These are phyloP conservation scores for Hybos culiciformis DNA, from an alignment of 2,888 invertebrate species.

Conservation along the genomic window DNA sequence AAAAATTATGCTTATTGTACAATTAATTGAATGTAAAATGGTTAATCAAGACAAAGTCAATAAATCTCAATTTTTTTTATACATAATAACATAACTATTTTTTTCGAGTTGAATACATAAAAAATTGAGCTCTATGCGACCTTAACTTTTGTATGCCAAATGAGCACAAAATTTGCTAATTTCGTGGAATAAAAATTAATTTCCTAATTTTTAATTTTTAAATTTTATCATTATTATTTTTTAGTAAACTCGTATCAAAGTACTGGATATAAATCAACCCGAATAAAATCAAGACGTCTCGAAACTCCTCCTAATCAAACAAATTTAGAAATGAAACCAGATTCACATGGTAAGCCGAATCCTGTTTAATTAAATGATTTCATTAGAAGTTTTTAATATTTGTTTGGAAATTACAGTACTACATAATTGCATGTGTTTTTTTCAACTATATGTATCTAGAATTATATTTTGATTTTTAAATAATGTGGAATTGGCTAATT, in stretches of 20 bases:
- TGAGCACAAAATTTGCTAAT: too few relatives aligned
- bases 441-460: not conserved
- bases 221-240: constrained; percentile 13
- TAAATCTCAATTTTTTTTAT: too few relatives aligned
- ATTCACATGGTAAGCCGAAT: constrained; percentile 26
- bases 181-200: not conserved
- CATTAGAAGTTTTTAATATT: too few relatives aligned
- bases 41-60: too few relatives aligned
- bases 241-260: constrained; percentile 26
- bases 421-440: not conserved
- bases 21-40: too few relatives aligned
- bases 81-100: too few relatives aligned
- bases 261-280: constrained; percentile 29
- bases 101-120: too few relatives aligned
- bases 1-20: too few relatives aligned
- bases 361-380: too few relatives aligned
- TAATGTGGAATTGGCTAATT: constrained; percentile 16
- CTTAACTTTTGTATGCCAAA: too few relatives aligned
- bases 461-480: constrained; percentile 9
- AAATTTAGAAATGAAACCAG: constrained; percentile 23
- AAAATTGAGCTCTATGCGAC: too few relatives aligned
- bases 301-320: constrained; percentile 24
- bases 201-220: not conserved
- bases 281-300: constrained; percentile 31
- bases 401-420: too few relatives aligned